A percentile compares a stretch with the other conserved stretches of the same genome.
phyloP scores from a whole-genome alignment of 2,888 invertebrate genomes.

The Horisme vitalbata region DNA sequence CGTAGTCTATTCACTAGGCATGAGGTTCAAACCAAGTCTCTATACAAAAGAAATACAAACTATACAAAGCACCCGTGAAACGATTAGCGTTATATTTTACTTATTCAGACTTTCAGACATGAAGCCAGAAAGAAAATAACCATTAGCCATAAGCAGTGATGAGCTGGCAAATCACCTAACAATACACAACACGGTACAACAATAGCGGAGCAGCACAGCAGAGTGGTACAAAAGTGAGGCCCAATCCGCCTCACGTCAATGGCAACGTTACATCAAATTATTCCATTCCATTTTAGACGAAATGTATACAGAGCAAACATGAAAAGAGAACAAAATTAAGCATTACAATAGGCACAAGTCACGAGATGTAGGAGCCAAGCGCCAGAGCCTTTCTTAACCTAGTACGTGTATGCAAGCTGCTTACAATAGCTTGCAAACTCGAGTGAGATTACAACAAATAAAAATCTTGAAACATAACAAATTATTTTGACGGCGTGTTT shows the following conservation, averaged over 20 bases:
- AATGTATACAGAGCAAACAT: constrained; percentile 80
- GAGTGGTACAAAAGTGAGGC: constrained; percentile 42
- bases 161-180: constrained; percentile 13
- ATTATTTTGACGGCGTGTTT: no score
- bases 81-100: no score
- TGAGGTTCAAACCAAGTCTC: no score
- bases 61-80: no score
- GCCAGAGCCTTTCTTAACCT: no score
- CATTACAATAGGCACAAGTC: constrained; percentile 48
- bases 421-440: no score
- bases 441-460: no score
- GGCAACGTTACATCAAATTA: constrained; percentile 69
- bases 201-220: no score
- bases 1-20: no score
- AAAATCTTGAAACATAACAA: no score
- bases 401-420: no score
- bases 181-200: constrained; percentile 9
- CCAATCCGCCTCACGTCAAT: constrained; percentile 61
- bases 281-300: constrained; percentile 77
- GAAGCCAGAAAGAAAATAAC: constrained; percentile 3
- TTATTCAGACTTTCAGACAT: background rate
- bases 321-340: constrained; percentile 80
- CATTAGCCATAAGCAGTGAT: constrained; percentile 25
- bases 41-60: no score
- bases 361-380: constrained; percentile 20